phyloP scores from a whole-genome alignment of 2,797 vertebrate genomes.

The Pelobates cultripes region DNA sequence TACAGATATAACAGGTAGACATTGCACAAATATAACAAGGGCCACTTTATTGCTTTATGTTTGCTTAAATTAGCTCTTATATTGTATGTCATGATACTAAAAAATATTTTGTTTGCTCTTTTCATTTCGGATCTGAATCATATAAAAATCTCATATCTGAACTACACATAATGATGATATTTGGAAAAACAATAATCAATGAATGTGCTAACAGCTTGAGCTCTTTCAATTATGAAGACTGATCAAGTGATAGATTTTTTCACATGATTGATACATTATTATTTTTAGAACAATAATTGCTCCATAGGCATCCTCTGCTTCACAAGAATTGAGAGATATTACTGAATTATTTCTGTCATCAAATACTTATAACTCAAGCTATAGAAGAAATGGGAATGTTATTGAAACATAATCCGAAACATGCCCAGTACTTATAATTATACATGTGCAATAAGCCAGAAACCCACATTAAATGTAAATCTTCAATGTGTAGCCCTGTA shows the following conservation, averaged over 20 bases:
- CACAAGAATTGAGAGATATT: conserved; percentile 28
- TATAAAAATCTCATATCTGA: background rate
- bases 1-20: no score
- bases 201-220: conserved; percentile 21
- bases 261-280: conserved; percentile 40
- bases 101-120: no score
- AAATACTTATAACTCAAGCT: conserved; percentile 29
- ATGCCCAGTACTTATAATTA: conserved; percentile 1
- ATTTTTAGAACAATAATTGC: conserved; percentile 41
- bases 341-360: conserved; percentile 40
- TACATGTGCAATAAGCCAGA: background rate
- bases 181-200: conserved; percentile 26
- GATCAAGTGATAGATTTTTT: conserved; percentile 40
- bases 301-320: conserved; percentile 14
- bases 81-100: no score
- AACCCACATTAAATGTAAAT: background rate
- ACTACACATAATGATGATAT: background rate
- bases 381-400: conserved; percentile 1
- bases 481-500: background rate
- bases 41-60: no score
- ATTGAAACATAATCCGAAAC: background rate
- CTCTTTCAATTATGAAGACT: conserved; percentile 25
- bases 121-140: no score
- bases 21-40: no score
- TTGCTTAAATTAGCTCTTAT: no score